Evolutionary conservation across 92 coral and sea anemone genomes (phyloP).

Genomic region (Porites evermanni): DNA sequence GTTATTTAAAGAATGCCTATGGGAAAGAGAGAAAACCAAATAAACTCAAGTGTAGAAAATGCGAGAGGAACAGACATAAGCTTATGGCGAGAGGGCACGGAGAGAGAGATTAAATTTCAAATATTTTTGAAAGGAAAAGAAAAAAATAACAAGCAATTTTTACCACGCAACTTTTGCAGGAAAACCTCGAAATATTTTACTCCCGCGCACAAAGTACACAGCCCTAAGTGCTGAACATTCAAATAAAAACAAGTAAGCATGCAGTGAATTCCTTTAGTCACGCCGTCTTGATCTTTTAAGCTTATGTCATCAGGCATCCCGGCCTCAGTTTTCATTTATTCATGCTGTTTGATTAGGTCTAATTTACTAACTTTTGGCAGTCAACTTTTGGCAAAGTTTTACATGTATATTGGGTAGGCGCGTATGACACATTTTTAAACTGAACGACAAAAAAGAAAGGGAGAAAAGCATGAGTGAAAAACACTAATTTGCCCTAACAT

Average conservation of each 20-base stretch:
- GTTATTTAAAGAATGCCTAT: slow-evolving; percentile 24
- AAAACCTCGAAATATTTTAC: neutral
- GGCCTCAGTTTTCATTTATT: too few relatives aligned
- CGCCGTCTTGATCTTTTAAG: too few relatives aligned
- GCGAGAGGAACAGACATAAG: neutral
- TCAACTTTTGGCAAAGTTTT: too few relatives aligned
- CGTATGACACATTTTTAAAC: too few relatives aligned
- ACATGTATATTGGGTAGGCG: too few relatives aligned
- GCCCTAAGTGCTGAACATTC: neutral
- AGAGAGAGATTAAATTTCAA: neutral
- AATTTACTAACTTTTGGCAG: too few relatives aligned
- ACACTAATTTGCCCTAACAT: too few relatives aligned
- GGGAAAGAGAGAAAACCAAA: neutral
- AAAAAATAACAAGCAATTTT: too few relatives aligned
- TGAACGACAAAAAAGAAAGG: too few relatives aligned
- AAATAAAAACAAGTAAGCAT: neutral
- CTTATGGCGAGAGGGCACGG: neutral
- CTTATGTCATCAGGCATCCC: too few relatives aligned
- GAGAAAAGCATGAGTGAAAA: too few relatives aligned
- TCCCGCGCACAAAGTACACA: neutral
- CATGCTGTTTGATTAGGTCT: too few relatives aligned
- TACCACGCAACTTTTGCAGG: neutral
- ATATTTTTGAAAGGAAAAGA: neutral
- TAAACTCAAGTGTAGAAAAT: neutral
- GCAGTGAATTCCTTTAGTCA: neutral